phyloP scores from a whole-genome alignment of 1,140 invertebrate genomes.

The Triops cancriformis region DNA sequence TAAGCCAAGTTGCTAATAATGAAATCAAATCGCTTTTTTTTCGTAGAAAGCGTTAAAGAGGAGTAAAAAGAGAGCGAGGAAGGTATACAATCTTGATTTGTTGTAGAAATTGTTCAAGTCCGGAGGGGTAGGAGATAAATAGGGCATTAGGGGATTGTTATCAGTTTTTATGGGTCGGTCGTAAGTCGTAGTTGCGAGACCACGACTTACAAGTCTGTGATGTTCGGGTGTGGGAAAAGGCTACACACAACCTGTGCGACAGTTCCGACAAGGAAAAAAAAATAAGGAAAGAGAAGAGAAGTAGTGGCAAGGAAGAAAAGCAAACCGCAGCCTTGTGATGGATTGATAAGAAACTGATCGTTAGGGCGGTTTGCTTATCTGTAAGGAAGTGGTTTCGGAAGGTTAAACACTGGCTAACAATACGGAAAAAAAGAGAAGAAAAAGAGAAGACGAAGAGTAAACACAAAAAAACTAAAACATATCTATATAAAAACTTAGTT shows the following conservation, averaged over 20 bases:
- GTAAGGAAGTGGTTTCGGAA: not conserved
- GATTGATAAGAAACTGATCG: conserved; percentile 7
- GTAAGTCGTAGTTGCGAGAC: not conserved
- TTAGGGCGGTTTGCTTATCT: not conserved
- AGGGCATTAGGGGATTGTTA: conserved; percentile 6
- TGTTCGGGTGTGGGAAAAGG: not conserved
- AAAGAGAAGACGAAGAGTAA: no score
- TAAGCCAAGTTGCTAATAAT: no score
- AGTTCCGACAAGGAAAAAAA: not conserved
- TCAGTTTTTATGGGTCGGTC: not conserved
- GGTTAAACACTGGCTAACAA: not conserved
- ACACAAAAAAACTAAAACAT: no score
- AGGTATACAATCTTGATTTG: not conserved
- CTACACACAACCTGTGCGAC: not conserved
- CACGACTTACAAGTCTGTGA: not conserved
- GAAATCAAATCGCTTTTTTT: not conserved
- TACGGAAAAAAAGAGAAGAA: no score
- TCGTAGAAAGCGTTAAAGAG: not conserved
- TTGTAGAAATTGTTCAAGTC: not conserved
- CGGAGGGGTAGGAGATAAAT: not conserved
- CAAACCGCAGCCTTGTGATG: not conserved
- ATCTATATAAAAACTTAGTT: no score
- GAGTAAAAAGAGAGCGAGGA: not conserved
- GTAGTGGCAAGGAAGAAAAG: not conserved
- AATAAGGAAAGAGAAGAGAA: not conserved